Evolutionary conservation across 1,140 invertebrate species (phyloP).

Genomic region (Meloidogyne hapla): DNA sequence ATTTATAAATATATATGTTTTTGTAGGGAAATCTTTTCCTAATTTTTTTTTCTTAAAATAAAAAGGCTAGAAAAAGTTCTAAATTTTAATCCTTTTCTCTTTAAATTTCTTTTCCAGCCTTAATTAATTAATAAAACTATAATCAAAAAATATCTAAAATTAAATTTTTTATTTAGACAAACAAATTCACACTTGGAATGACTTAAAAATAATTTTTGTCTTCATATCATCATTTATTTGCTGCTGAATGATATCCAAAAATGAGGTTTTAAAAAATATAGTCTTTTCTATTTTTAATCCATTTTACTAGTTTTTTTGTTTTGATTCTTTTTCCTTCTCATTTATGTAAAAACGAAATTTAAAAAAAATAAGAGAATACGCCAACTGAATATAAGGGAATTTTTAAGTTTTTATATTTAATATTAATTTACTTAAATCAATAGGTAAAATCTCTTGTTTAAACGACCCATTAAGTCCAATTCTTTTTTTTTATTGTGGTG

Average conservation of each 20-base stretch:
- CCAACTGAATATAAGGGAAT: too few relatives aligned
- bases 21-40: slow-evolving; percentile 22
- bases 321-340: not conserved
- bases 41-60: slow-evolving; percentile 2
- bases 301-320: not conserved
- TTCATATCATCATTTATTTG: not conserved
- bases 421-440: too few relatives aligned
- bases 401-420: too few relatives aligned
- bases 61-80: too few relatives aligned
- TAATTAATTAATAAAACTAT: too few relatives aligned
- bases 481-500: too few relatives aligned
- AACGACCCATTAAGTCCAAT: too few relatives aligned
- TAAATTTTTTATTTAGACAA: slow-evolving; percentile 20
- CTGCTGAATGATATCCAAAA: not conserved
- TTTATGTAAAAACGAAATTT: not conserved
- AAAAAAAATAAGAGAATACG: not conserved
- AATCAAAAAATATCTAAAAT: too few relatives aligned
- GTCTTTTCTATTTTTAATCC: not conserved
- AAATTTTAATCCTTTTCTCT: too few relatives aligned
- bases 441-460: too few relatives aligned
- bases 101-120: too few relatives aligned
- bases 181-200: slow-evolving; percentile 25
- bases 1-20: slow-evolving; percentile 8
- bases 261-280: not conserved
- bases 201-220: not conserved